Evolutionary conservation across 2,888 invertebrate genomes (phyloP).

Genomic region (Morpho achilles): DNA sequence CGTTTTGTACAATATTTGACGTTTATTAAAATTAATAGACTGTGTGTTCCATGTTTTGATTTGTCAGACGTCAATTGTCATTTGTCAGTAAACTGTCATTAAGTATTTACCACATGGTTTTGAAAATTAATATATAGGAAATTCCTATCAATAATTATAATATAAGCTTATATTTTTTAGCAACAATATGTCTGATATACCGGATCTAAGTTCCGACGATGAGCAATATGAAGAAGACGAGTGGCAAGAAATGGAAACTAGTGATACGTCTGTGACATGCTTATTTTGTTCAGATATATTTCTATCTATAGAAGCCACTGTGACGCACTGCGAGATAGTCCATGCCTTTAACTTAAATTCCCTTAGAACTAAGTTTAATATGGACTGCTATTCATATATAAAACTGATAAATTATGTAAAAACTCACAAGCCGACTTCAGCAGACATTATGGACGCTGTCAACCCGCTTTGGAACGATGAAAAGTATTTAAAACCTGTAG

Average conservation of each 20-base stretch:
- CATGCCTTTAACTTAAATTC: constrained; percentile 83
- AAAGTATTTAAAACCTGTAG: constrained; percentile 86
- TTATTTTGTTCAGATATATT: constrained; percentile 85
- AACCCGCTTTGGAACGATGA: constrained; percentile 85
- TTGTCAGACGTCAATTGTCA: neutral
- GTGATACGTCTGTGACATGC: constrained; percentile 74
- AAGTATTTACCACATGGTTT: constrained; percentile 38
- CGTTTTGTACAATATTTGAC: neutral
- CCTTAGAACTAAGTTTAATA: constrained; percentile 83
- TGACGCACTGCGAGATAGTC: constrained; percentile 81
- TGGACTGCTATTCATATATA: constrained; percentile 91
- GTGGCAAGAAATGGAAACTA: constrained; percentile 72
- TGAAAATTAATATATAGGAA: constrained; percentile 11
- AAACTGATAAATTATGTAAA: constrained; percentile 91
- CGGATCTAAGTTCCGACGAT: constrained; percentile 73
- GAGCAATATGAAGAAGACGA: constrained; percentile 71
- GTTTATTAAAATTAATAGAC: too few relatives aligned
- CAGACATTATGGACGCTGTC: constrained; percentile 73
- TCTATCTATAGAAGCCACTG: constrained; percentile 80
- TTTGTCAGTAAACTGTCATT: constrained; percentile 11
- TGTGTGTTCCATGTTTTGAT: neutral
- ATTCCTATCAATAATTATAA: neutral
- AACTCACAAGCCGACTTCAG: constrained; percentile 77
- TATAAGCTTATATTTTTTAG: neutral
- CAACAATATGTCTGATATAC: constrained; percentile 60